Percentiles rank a stretch among this genome's conserved stretches.
phyloP scores from a whole-genome alignment of 1,140 invertebrate genomes.

The Brachionus rubens region DNA sequence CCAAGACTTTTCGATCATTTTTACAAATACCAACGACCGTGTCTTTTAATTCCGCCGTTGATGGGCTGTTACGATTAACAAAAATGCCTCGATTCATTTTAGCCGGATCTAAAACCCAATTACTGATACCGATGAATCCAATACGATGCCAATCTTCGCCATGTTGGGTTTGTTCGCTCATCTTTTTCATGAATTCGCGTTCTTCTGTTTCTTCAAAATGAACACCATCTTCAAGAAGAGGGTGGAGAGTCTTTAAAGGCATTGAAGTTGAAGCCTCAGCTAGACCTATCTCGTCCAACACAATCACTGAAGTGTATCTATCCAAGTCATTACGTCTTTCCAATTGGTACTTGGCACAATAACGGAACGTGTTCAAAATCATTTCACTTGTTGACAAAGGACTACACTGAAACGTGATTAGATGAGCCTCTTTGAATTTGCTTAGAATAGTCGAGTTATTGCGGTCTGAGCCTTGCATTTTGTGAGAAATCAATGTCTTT shows the following conservation, averaged over 20 bases:
- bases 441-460: slow-evolving; percentile 50
- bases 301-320: slow-evolving; percentile 54
- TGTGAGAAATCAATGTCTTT: slow-evolving; percentile 53
- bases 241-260: slow-evolving; percentile 54
- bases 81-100: slow-evolving; percentile 56
- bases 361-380: slow-evolving; percentile 53
- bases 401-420: slow-evolving; percentile 56
- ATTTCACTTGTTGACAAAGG: slow-evolving; percentile 54
- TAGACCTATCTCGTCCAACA: slow-evolving; percentile 56
- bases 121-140: slow-evolving; percentile 57
- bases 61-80: slow-evolving; percentile 52
- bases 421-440: slow-evolving; percentile 51
- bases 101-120: slow-evolving; percentile 57
- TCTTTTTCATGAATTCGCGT: not conserved
- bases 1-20: slow-evolving; percentile 47
- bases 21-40: slow-evolving; percentile 53
- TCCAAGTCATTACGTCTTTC: slow-evolving; percentile 50
- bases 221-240: slow-evolving; percentile 49
- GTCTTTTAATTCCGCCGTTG: slow-evolving; percentile 50
- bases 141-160: slow-evolving; percentile 49
- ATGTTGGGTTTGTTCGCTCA: not conserved
- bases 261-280: slow-evolving; percentile 53
- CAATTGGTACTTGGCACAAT: slow-evolving; percentile 53
- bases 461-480: slow-evolving; percentile 53
- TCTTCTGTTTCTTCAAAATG: slow-evolving; percentile 30